Conservation (phyloP, 2,797 vertebrate genomes). For the Prunella strophiata region DNA sequence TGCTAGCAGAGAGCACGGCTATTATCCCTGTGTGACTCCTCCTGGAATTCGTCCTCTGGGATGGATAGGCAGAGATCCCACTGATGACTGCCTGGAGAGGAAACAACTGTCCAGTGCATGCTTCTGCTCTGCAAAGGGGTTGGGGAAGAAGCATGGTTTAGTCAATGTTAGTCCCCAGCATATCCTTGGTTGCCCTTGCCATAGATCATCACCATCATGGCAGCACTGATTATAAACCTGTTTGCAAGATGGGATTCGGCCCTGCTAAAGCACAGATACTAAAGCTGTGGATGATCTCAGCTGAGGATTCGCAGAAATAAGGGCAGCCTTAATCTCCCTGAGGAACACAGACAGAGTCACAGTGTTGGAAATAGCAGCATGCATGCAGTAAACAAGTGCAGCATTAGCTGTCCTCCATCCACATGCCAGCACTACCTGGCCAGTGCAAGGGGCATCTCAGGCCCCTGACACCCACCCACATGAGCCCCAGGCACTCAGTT, state of each 20-base stretch:
- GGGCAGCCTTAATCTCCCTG: conserved; percentile 21
- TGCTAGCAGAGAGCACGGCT: rapidly evolving
- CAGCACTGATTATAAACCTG: not conserved
- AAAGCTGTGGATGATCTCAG: conserved; percentile 31
- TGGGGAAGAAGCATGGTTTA: not conserved
- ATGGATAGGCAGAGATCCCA: not conserved
- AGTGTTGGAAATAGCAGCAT: conserved; percentile 30
- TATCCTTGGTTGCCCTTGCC: rapidly evolving
- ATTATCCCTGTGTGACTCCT: not conserved
- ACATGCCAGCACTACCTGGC: not conserved
- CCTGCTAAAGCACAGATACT: not conserved
- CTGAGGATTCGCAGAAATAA: conserved; percentile 1
- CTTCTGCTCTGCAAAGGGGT: not conserved
- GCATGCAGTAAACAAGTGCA: not conserved
- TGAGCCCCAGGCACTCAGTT: rapidly evolving
- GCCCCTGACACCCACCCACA: not conserved
- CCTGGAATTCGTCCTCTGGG: not conserved
- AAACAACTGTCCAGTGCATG: not conserved
- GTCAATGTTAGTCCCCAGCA: rapidly evolving
- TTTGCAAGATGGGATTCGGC: not conserved
- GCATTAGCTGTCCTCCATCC: not conserved
- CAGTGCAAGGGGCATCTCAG: not conserved
- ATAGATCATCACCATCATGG: rapidly evolving
- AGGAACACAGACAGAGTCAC: not conserved
- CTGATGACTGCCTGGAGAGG: not conserved